A percentile compares a stretch with the other conserved stretches of the same genome.
Conservation (phyloP, 2,888 invertebrate genomes). For the Erebia epiphron region DNA sequence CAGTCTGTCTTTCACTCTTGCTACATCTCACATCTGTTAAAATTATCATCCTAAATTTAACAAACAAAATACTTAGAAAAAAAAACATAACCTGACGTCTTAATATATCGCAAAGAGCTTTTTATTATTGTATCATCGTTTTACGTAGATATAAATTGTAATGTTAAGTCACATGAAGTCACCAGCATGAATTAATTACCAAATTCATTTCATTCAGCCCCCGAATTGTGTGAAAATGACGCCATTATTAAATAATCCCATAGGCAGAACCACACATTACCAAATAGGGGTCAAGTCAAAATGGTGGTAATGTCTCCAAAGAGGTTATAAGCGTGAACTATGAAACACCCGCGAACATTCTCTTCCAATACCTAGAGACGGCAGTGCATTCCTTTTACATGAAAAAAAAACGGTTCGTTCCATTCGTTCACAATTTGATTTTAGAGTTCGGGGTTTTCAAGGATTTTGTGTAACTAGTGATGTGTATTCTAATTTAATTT, state of each 20-base stretch:
- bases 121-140: not conserved
- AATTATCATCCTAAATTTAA: too few species aligned
- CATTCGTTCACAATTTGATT: slow-evolving; percentile 27
- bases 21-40: too few species aligned
- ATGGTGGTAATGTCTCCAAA: slow-evolving; percentile 53
- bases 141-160: not conserved
- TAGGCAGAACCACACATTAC: slow-evolving; percentile 38
- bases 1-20: too few species aligned
- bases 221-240: slow-evolving; percentile 32
- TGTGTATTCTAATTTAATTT: slow-evolving; percentile 35
- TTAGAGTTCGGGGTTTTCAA: slow-evolving; percentile 28
- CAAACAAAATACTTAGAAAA: too few species aligned
- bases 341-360: slow-evolving; percentile 64
- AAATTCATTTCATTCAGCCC: slow-evolving; percentile 23
- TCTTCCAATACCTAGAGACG: slow-evolving; percentile 42
- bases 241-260: slow-evolving; percentile 39
- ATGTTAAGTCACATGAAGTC: slow-evolving; percentile 12
- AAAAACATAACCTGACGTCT: too few species aligned
- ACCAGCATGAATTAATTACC: slow-evolving; percentile 19
- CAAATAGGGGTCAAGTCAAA: slow-evolving; percentile 46
- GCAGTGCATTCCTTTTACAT: slow-evolving; percentile 22
- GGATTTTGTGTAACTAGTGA: slow-evolving; percentile 33
- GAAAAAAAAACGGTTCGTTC: slow-evolving; percentile 30
- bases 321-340: slow-evolving; percentile 66
- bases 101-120: too few species aligned